phyloP scores from a whole-genome alignment of 1,140 invertebrate species.

The Camponotus floridanus region DNA sequence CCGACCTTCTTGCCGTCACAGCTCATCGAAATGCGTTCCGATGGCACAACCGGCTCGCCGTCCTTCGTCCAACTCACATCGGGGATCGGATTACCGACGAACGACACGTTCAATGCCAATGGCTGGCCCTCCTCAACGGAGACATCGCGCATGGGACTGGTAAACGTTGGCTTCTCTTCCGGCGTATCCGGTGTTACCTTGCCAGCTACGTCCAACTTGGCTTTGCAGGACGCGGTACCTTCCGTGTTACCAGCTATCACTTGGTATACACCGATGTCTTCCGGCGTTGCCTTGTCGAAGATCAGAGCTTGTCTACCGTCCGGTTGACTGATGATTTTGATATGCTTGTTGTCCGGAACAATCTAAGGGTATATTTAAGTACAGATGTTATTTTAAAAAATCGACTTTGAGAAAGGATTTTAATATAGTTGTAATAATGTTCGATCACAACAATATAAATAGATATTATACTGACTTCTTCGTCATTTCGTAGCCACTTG shows the following conservation, averaged over 20 bases:
- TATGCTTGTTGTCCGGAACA: constrained; percentile 90
- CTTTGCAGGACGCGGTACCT: constrained; percentile 90
- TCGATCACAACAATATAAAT: constrained; percentile 3
- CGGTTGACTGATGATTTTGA: constrained; percentile 89
- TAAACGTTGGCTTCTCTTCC: constrained; percentile 92
- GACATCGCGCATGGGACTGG: constrained; percentile 91
- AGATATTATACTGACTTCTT: constrained; percentile 84
- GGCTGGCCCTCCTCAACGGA: constrained; percentile 92
- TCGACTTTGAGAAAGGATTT: constrained; percentile 28
- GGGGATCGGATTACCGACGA: constrained; percentile 95
- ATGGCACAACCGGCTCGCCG: constrained; percentile 88
- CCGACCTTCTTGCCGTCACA: constrained; percentile 94
- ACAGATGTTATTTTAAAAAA: constrained; percentile 21
- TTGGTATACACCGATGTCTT: constrained; percentile 92
- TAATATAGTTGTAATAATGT: constrained; percentile 8
- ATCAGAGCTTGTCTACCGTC: constrained; percentile 90
- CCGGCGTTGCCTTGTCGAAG: constrained; percentile 88
- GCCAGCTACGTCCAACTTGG: constrained; percentile 89
- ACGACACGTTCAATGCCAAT: constrained; percentile 89
- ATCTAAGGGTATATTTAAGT: constrained; percentile 82
- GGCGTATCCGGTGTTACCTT: constrained; percentile 88
- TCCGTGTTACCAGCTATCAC: constrained; percentile 91
- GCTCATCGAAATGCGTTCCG: constrained; percentile 89
- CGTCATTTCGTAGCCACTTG: constrained; percentile 92
- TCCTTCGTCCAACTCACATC: constrained; percentile 94